A percentile compares a stretch with the other conserved stretches of the same genome.
These are phyloP conservation scores for Porites evermanni DNA, from an alignment of 92 coral and sea anemone species.

Conservation along the genomic window DNA sequence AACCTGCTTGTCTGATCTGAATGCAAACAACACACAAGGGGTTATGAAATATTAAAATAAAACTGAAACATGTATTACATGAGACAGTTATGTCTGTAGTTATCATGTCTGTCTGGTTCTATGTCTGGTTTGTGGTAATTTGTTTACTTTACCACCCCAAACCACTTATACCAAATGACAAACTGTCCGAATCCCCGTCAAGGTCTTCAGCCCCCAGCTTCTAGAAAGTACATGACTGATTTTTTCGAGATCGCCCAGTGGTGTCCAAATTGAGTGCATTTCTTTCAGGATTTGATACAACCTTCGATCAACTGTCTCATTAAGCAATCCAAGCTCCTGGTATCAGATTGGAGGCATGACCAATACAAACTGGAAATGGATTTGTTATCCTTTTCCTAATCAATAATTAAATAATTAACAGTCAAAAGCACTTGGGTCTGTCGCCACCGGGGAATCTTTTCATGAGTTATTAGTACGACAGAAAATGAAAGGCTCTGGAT, in stretches of 20 bases:
- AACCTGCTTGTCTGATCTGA: neutral
- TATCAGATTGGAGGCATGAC: neutral
- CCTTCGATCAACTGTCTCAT: no score
- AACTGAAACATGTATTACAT: no score
- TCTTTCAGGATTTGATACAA: no score
- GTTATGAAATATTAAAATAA: no score
- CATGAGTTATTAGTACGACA: no score
- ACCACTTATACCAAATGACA: neutral
- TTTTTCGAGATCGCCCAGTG: neutral
- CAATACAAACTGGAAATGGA: neutral
- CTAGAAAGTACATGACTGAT: neutral
- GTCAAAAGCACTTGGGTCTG: neutral
- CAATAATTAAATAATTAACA: neutral
- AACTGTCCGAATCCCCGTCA: no score
- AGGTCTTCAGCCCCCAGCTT: neutral
- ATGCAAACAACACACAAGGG: neutral
- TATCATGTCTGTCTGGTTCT: conserved; percentile 2
- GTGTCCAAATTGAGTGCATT: neutral
- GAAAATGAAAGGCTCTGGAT: neutral
- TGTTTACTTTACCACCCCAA: neutral
- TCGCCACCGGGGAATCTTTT: no score
- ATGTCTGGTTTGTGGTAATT: neutral
- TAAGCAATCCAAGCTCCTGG: neutral
- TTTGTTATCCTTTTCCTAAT: neutral
- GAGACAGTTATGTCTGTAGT: neutral